Evolutionary conservation across 2,888 invertebrate species (phyloP).

Genomic region (Agriopis aurantiaria): DNA sequence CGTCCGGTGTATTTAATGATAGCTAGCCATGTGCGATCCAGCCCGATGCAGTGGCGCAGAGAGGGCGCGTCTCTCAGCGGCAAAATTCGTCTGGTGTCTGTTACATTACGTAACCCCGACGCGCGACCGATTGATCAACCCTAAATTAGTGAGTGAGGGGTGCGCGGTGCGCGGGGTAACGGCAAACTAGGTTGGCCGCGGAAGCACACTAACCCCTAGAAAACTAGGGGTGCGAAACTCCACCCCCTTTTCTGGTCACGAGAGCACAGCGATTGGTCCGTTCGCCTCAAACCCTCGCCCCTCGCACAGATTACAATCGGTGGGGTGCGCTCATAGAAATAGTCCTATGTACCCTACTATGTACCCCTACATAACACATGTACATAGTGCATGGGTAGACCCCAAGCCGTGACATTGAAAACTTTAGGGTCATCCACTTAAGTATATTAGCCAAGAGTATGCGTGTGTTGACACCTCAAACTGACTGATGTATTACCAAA

Average conservation of each 20-base stretch:
- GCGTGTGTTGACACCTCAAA: not conserved
- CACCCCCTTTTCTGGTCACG: constrained; percentile 86
- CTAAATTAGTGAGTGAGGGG: constrained; percentile 82
- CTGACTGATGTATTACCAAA: not conserved
- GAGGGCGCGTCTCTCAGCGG: constrained; percentile 33
- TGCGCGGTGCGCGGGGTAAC: constrained; percentile 72
- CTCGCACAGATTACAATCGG: constrained; percentile 85
- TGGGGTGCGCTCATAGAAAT: constrained; percentile 86
- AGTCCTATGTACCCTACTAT: constrained; percentile 80
- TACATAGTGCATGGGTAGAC: constrained; percentile 71
- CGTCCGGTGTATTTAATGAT: not conserved
- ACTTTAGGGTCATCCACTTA: constrained; percentile 49
- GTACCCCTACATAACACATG: constrained; percentile 69
- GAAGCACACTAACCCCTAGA: constrained; percentile 87
- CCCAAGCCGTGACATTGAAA: constrained; percentile 82
- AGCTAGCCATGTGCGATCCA: not conserved
- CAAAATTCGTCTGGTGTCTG: constrained; percentile 66
- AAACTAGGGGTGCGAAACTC: constrained; percentile 87
- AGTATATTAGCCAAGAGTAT: constrained; percentile 9
- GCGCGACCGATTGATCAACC: constrained; percentile 83
- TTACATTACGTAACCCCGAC: constrained; percentile 79
- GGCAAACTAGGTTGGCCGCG: constrained; percentile 86
- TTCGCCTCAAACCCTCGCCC: constrained; percentile 78
- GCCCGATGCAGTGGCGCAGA: not conserved
- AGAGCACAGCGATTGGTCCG: constrained; percentile 85